Percentiles rank a stretch among this genome's conserved stretches.
These are phyloP conservation scores for Tupaia chinensis DNA, from an alignment of 2,113 vertebrate species.

Conservation along the genomic window DNA sequence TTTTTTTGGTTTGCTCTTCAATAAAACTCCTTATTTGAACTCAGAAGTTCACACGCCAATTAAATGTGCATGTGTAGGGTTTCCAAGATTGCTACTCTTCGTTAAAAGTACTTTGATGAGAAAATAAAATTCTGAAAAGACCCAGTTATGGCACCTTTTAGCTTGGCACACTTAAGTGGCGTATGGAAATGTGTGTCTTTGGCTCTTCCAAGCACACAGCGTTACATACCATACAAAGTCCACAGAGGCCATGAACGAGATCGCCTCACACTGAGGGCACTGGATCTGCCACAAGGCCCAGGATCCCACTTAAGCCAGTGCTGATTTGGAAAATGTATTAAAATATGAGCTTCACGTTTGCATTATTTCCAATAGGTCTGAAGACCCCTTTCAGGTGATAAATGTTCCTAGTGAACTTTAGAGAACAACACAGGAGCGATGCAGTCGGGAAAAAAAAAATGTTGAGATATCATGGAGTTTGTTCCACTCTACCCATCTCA, in stretches of 20 bases:
- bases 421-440: not conserved
- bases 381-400: not conserved
- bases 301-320: not conserved
- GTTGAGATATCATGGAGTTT: not conserved
- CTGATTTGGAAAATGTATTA: slow-evolving; percentile 36
- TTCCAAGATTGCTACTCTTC: slow-evolving; percentile 42
- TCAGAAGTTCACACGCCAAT: slow-evolving; percentile 58
- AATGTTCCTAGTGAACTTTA: not conserved
- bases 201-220: not conserved
- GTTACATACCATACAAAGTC: too few relatives aligned
- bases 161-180: not conserved
- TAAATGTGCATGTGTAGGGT: slow-evolving; percentile 37
- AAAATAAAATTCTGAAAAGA: slow-evolving; percentile 34
- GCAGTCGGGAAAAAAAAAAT: not conserved
- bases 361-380: not conserved
- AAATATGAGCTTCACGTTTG: not conserved
- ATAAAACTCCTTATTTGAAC: slow-evolving; percentile 68
- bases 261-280: fast-evolving
- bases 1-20: slow-evolving; percentile 4
- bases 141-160: not conserved
- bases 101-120: slow-evolving; percentile 51
- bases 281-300: not conserved
- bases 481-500: not conserved
- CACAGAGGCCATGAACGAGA: not conserved
- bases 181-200: not conserved